Evolutionary conservation across 2,113 vertebrate genomes (phyloP).

Genomic region (Apus apus): DNA sequence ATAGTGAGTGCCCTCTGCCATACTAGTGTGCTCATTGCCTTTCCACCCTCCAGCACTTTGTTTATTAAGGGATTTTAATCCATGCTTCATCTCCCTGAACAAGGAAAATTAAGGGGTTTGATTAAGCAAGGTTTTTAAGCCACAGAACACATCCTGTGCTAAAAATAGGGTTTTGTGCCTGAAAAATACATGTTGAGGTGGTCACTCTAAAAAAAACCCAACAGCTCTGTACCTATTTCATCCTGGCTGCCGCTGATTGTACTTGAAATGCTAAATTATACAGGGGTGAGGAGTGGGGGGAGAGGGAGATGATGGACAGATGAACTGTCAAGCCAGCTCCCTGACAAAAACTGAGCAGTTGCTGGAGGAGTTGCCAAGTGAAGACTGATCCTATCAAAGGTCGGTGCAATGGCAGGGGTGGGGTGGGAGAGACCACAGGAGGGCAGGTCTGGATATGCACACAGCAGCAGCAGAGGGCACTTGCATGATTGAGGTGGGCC

Average conservation of each 20-base stretch:
- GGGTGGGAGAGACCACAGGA: background rate
- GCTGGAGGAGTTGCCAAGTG: background rate
- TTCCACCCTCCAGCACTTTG: background rate
- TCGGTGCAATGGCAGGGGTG: too few species aligned
- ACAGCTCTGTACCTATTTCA: background rate
- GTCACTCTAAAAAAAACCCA: background rate
- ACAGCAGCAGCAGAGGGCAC: background rate
- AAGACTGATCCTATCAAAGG: background rate
- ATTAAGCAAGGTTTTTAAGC: background rate
- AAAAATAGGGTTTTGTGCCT: background rate
- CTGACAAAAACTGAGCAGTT: background rate
- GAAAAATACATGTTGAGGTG: background rate
- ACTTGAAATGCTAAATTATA: background rate
- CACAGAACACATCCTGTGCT: background rate
- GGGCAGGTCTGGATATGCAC: background rate
- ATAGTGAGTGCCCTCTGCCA: background rate
- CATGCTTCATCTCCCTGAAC: background rate
- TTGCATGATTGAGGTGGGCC: background rate
- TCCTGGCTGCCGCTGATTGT: background rate
- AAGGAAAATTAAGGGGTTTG: background rate
- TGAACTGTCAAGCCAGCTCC: background rate
- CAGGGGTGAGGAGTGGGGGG: accelerated
- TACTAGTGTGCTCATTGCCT: background rate
- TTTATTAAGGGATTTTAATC: background rate
- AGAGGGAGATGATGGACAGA: accelerated